Evolutionary conservation across 2,113 vertebrate genomes (phyloP).

Genomic region (Neotoma lepida): DNA sequence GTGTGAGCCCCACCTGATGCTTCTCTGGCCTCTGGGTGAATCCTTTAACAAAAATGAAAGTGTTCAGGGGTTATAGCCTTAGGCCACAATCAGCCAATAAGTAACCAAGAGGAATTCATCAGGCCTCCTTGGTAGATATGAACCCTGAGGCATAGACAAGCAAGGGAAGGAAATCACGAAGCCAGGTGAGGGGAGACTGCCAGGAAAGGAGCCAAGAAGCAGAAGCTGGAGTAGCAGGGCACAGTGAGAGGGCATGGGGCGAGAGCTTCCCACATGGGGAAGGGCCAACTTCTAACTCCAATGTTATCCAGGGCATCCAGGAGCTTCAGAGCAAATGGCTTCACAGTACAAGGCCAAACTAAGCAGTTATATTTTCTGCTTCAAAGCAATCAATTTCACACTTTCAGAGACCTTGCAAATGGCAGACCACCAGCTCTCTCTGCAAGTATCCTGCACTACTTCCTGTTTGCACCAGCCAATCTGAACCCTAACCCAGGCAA

Average conservation of each 20-base stretch:
- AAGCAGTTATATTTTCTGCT: background rate
- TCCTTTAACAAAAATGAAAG: background rate
- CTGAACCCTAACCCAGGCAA: constrained; percentile 35
- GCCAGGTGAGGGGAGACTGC: background rate
- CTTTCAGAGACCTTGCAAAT: constrained; percentile 23
- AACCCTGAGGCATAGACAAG: background rate
- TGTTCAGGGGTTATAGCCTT: fast-evolving
- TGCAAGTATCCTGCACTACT: background rate
- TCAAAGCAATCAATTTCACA: constrained; percentile 51
- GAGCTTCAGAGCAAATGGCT: background rate
- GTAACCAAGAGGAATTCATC: background rate
- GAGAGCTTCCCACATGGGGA: fast-evolving
- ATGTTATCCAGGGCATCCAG: background rate
- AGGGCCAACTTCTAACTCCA: background rate
- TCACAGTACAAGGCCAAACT: background rate
- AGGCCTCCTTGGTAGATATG: background rate
- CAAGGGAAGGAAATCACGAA: no score
- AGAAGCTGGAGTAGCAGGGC: background rate
- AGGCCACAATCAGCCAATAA: background rate
- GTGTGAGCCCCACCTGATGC: fast-evolving
- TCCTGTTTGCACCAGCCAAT: constrained; percentile 44
- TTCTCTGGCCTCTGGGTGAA: background rate
- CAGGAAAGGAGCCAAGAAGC: background rate
- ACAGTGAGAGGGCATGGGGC: no score
- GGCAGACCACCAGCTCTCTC: background rate